phyloP scores from a whole-genome alignment of 2,888 invertebrate species.

The Pyrgus malvae region DNA sequence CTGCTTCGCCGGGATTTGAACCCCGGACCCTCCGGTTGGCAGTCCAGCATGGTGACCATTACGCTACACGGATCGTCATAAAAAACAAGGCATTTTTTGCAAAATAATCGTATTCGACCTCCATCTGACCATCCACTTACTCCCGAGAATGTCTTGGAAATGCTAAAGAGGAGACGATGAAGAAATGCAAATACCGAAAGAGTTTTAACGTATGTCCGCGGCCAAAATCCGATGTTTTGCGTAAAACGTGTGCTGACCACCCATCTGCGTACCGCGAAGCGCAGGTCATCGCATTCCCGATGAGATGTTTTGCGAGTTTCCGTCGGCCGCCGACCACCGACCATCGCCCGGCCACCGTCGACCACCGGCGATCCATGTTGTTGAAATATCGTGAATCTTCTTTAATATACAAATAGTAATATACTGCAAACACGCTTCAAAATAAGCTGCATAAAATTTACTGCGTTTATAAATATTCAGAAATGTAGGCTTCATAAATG shows the following conservation, averaged over 20 bases:
- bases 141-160: not conserved
- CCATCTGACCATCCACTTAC: not conserved
- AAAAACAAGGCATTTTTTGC: no score
- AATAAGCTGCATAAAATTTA: no score
- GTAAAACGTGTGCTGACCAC: conserved; percentile 1
- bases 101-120: not conserved
- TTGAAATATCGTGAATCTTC: no score
- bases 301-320: conserved; percentile 14
- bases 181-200: conserved; percentile 15
- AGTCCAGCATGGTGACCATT: no score
- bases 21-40: no score
- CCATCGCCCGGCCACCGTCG: not conserved
- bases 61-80: not conserved
- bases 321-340: not conserved
- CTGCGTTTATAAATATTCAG: no score
- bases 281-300: conserved; percentile 6
- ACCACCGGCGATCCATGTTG: not conserved
- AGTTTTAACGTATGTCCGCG: not conserved
- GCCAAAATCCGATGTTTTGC: conserved; percentile 11
- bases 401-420: no score
- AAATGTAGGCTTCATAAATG: no score
- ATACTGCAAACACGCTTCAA: no score
- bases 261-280: not conserved
- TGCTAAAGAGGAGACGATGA: not conserved
- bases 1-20: no score